A percentile compares a stretch with the other conserved stretches of the same genome.
Conservation (phyloP, 2,888 invertebrate species). For the Labia minor region DNA sequence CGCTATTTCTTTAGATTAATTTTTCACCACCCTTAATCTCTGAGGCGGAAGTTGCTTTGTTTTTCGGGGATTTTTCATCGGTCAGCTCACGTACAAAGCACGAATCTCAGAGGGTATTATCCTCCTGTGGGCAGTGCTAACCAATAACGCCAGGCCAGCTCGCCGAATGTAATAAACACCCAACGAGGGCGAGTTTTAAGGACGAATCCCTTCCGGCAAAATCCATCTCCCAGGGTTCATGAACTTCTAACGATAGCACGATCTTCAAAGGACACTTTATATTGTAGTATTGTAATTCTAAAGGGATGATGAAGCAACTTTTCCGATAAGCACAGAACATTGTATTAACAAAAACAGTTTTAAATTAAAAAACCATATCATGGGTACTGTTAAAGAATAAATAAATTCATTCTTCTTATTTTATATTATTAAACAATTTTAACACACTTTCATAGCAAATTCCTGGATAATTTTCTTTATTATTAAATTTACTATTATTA, state of each 20-base stretch:
- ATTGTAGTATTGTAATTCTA: conserved; percentile 13
- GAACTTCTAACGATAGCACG: neutral
- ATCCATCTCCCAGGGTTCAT: conserved; percentile 3
- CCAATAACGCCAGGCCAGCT: conserved; percentile 7
- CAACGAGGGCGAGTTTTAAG: neutral
- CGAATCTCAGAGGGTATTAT: conserved; percentile 13
- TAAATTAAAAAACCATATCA: too few relatives aligned
- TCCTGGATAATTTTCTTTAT: too few relatives aligned
- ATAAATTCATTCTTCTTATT: too few relatives aligned
- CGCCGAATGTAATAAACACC: conserved; percentile 2
- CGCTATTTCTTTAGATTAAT: neutral
- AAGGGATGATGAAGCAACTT: too few relatives aligned
- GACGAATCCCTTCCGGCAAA: neutral
- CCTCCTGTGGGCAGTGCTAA: conserved; percentile 5
- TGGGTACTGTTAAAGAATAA: too few relatives aligned
- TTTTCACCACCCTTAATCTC: neutral
- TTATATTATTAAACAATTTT: too few relatives aligned
- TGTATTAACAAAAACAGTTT: too few relatives aligned
- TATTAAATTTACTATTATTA: too few relatives aligned
- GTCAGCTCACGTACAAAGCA: conserved; percentile 1
- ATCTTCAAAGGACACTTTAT: neutral
- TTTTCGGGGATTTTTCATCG: neutral
- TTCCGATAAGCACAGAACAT: too few relatives aligned
- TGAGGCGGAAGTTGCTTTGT: neutral
- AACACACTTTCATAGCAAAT: too few relatives aligned